A percentile compares a stretch with the other conserved stretches of the same genome.
Evolutionary conservation across 2,113 vertebrate species (phyloP).

Genomic region (Donacobius atricapilla): DNA sequence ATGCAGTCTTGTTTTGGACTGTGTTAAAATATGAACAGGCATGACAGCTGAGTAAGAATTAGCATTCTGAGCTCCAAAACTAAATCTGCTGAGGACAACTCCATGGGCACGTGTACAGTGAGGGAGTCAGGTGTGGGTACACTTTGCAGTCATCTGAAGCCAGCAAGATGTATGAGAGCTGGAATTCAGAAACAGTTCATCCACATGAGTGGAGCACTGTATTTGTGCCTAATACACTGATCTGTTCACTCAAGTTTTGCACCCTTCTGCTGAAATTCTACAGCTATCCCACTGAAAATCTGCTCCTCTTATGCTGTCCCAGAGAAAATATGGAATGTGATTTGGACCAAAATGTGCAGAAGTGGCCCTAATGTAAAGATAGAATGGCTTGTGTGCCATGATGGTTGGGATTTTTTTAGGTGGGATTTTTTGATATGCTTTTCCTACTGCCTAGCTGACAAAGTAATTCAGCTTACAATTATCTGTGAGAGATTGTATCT

Average conservation of each 20-base stretch:
- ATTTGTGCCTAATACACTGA: neutral
- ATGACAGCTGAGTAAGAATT: neutral
- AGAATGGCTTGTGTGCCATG: neutral
- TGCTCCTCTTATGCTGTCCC: neutral
- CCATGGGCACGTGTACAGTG: fast-evolving
- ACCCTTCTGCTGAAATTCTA: neutral
- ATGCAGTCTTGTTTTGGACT: neutral
- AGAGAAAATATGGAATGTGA: neutral
- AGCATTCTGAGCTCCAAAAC: neutral
- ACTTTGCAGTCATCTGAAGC: neutral
- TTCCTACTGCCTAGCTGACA: neutral
- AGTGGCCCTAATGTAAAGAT: neutral
- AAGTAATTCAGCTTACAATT: neutral
- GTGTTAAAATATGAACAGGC: neutral
- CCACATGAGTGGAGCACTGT: fast-evolving
- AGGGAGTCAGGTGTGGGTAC: neutral
- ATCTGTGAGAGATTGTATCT: neutral
- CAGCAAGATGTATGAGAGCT: neutral
- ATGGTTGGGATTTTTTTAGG: neutral
- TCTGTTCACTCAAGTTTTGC: neutral
- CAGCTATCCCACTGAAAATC: neutral
- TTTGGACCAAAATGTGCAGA: neutral
- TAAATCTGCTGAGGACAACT: neutral
- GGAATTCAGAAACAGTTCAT: neutral
- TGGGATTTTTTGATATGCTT: fast-evolving